Evolutionary conservation across 2,113 vertebrate genomes (phyloP), one percentile per base, ranked within the genome.

Genomic region (Oceanites oceanicus): DNA sequence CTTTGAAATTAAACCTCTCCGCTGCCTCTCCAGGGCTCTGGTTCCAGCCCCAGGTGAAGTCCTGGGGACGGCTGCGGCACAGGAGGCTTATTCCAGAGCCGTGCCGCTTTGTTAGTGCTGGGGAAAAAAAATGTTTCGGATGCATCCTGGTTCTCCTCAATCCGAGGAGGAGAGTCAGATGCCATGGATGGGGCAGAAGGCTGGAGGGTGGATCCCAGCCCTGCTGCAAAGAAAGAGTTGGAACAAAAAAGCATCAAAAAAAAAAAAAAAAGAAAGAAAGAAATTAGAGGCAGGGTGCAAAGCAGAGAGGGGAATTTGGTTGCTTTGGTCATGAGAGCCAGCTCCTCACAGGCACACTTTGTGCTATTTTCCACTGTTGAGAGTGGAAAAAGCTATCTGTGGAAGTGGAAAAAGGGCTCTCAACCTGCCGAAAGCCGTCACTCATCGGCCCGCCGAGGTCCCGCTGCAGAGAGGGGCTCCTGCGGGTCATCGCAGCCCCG

Each of bases 1-100:
- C 97, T 97, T 97, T 96, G 96, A 95, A 97, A 97, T 95, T 30
- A 94, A 97, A 93, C 75, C 91, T 92, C 83, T 38, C 61, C 10
- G 3, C 40, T 73, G 88, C 90, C 85, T 94, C 27, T 59, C 47
- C 52, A 11, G 52, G 42, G 79, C 63, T 82, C 67, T 26, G 52
- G 32, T n/a, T 67, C 78, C 78, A 93, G 93, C 81, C 40, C 36
- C 94, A 92, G 78, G 84, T 92, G 63, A 96, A 81, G 66, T 34
- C 49, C 83, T 38, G 55, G 61, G 66, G 56, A 44, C 0, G 11
- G 55, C 22, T 13, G 34, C 16, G 1, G 59, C 66, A 68, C 2
- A 0, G 34, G 72, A 86, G 21, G 44, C 71, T 62, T 36, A 53
- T 74, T 36, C 4, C 16, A 71, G 79, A 65, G 85, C 58, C 7